A percentile compares a stretch with the other conserved stretches of the same genome.
phyloP scores from a whole-genome alignment of 2,113 vertebrate genomes.

The Mesembrinibis cayennensis region DNA sequence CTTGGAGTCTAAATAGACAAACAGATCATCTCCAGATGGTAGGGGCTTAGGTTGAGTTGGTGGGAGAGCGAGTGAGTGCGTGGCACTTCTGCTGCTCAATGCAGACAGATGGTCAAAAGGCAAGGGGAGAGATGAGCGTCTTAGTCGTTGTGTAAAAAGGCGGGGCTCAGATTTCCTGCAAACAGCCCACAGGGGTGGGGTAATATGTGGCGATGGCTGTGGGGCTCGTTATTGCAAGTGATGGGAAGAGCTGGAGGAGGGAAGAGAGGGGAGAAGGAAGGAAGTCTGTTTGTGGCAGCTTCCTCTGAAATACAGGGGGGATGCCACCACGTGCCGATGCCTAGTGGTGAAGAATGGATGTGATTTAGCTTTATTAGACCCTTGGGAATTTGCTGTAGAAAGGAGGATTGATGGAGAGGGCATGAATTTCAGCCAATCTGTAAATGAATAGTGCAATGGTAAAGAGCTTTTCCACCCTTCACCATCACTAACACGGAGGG shows the following conservation, averaged over 20 bases:
- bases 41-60: slow-evolving; percentile 50
- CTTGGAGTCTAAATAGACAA: slow-evolving; percentile 67
- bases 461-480: background rate
- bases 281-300: background rate
- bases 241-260: background rate
- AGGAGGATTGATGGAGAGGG: slow-evolving; percentile 25
- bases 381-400: background rate
- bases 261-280: background rate
- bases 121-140: background rate
- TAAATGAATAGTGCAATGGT: background rate
- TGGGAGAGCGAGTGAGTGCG: slow-evolving; percentile 43
- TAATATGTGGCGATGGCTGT: background rate
- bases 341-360: slow-evolving; percentile 21
- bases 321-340: background rate
- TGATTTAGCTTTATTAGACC: slow-evolving; percentile 7
- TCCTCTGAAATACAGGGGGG: background rate
- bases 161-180: background rate
- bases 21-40: slow-evolving; percentile 66
- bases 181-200: background rate
- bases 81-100: slow-evolving; percentile 53
- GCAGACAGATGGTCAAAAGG: background rate
- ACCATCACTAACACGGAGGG: background rate
- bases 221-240: background rate
- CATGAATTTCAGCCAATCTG: background rate
- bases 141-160: background rate